Evolutionary conservation across 1,140 invertebrate genomes (phyloP).

Genomic region (Atta cephalotes): DNA sequence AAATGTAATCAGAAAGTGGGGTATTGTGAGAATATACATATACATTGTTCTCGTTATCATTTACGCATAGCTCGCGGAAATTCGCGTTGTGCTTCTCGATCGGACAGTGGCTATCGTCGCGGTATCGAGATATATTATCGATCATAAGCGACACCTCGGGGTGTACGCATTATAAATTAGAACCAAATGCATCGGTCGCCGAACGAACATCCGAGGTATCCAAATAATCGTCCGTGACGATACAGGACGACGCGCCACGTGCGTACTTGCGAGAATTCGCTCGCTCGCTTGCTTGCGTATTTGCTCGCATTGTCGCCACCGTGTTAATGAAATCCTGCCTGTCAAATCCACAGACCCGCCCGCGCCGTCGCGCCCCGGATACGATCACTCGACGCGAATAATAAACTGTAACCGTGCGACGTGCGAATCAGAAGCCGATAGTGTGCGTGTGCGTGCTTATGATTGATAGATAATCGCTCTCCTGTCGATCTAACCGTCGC

Average conservation of each 20-base stretch:
- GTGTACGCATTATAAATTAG: conserved; percentile 56
- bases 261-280: conserved; percentile 11
- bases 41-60: neutral
- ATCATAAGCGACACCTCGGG: conserved; percentile 34
- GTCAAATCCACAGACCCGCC: conserved; percentile 61
- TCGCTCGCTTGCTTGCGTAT: neutral
- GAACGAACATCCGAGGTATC: conserved; percentile 25
- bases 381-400: conserved; percentile 47
- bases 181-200: neutral
- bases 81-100: neutral
- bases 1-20: conserved; percentile 7
- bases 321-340: conserved; percentile 73
- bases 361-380: neutral
- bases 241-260: conserved; percentile 11
- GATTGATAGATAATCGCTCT: conserved; percentile 74
- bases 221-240: neutral
- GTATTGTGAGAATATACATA: neutral
- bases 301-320: conserved; percentile 18
- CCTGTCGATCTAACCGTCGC: conserved; percentile 15
- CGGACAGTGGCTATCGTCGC: neutral
- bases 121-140: conserved; percentile 43
- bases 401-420: conserved; percentile 64
- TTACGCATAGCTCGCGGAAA: neutral
- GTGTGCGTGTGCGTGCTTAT: conserved; percentile 59
- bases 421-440: conserved; percentile 31